These are phyloP conservation scores for Lanistes nyassanus DNA, from an alignment of 1,140 invertebrate species.

Conservation along the genomic window DNA sequence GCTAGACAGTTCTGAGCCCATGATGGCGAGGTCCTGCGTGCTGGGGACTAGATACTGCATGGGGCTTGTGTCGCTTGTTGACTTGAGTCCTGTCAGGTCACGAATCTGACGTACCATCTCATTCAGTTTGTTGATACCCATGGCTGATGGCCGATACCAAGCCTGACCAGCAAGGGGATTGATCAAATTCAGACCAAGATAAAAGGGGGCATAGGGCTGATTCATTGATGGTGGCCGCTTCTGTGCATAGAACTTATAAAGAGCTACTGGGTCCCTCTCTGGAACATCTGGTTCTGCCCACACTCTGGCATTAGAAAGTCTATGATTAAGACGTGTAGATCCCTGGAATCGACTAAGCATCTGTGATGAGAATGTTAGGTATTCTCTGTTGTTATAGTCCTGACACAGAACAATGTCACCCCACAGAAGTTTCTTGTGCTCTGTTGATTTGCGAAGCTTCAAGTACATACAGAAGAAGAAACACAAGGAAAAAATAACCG, in stretches of 20 bases:
- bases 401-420: conserved; percentile 54
- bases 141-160: conserved; percentile 57
- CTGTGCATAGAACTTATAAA: conserved; percentile 56
- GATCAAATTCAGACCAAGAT: conserved; percentile 49
- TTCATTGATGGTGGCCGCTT: conserved; percentile 52
- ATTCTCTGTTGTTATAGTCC: conserved; percentile 49
- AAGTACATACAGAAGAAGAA: conserved; percentile 58
- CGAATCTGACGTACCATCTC: conserved; percentile 59
- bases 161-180: conserved; percentile 46
- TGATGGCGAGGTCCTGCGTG: conserved; percentile 16
- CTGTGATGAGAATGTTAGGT: conserved; percentile 48
- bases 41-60: conserved; percentile 14
- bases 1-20: conserved; percentile 19
- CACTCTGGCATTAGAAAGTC: conserved; percentile 35
- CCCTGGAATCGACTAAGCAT: conserved; percentile 34
- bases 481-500: conserved; percentile 55
- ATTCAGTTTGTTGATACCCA: conserved; percentile 60
- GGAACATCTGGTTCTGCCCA: conserved; percentile 45
- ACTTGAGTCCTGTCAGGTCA: conserved; percentile 49
- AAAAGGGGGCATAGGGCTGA: conserved; percentile 53
- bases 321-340: conserved; percentile 35
- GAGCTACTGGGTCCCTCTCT: conserved; percentile 53
- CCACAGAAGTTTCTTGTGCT: conserved; percentile 60
- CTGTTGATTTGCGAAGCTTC: conserved; percentile 54
- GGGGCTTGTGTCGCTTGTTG: conserved; percentile 8